A percentile compares a stretch with the other conserved stretches of the same genome.
Conservation (phyloP, 2,797 vertebrate species). For the Chloroceryle amazona region DNA sequence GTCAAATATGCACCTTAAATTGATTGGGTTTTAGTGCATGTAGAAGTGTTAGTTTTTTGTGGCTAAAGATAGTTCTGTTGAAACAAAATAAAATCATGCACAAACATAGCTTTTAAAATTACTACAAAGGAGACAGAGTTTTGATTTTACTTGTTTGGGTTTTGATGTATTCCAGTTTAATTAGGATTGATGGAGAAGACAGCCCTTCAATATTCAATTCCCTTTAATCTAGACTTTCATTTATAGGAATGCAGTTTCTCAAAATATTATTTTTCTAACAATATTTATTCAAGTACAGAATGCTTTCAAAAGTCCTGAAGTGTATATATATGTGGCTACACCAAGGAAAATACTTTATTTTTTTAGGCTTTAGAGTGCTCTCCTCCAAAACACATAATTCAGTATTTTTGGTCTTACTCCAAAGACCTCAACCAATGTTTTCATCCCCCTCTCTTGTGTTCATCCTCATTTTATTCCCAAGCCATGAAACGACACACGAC, state of each 20-base stretch:
- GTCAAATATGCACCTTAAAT: background rate
- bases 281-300: background rate
- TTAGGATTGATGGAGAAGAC: fast-evolving
- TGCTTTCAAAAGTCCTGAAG: background rate
- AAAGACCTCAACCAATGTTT: background rate
- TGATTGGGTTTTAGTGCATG: background rate
- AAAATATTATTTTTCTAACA: background rate
- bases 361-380: background rate
- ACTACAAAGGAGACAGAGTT: background rate
- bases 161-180: background rate
- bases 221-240: background rate
- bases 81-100: background rate
- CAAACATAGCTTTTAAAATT: background rate
- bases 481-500: background rate
- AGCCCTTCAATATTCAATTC: background rate
- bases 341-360: background rate
- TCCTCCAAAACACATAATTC: background rate
- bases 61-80: background rate
- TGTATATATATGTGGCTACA: background rate
- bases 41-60: background rate
- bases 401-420: background rate
- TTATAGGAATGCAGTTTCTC: background rate
- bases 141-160: background rate
- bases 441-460: background rate
- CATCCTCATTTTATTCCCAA: background rate